These are phyloP conservation scores for Pardosa pseudoannulata DNA, from an alignment of 2,888 invertebrate species.

Conservation along the genomic window DNA sequence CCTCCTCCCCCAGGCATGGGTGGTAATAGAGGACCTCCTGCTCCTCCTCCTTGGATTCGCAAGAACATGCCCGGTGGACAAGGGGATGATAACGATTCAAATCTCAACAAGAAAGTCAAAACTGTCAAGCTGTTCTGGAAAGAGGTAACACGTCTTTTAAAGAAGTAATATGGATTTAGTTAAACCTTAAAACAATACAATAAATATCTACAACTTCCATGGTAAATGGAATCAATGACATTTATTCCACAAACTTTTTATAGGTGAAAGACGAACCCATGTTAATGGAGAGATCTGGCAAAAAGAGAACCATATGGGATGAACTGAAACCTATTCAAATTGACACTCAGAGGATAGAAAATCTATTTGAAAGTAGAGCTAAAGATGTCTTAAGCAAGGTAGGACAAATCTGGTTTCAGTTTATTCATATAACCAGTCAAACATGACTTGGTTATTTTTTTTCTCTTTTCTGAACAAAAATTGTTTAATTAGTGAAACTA, in stretches of 20 bases:
- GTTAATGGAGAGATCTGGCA: constrained; percentile 75
- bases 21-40: constrained; percentile 75
- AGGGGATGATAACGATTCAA: constrained; percentile 73
- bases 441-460: too few relatives aligned
- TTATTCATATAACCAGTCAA: too few relatives aligned
- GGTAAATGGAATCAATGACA: too few relatives aligned
- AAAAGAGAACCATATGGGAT: constrained; percentile 87
- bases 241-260: too few relatives aligned
- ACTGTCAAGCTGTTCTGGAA: constrained; percentile 99
- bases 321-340: constrained; percentile 89
- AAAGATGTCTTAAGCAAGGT: constrained; percentile 97
- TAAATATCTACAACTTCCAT: too few relatives aligned
- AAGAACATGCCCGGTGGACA: constrained; percentile 55
- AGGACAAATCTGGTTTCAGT: constrained; percentile 75
- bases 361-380: constrained; percentile 96
- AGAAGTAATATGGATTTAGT: too few relatives aligned
- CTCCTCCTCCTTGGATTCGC: constrained; percentile 74
- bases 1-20: constrained; percentile 75
- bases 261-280: constrained; percentile 75
- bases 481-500: too few relatives aligned
- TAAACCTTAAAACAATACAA: too few relatives aligned
- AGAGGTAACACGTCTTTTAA: constrained; percentile 82
- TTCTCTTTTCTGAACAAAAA: too few relatives aligned
- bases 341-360: constrained; percentile 94
- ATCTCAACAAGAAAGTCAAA: constrained; percentile 85